Evolutionary conservation across 1,140 invertebrate genomes (phyloP), one percentile per base, ranked within the genome.

Genomic region (Caerostris extrusa): DNA sequence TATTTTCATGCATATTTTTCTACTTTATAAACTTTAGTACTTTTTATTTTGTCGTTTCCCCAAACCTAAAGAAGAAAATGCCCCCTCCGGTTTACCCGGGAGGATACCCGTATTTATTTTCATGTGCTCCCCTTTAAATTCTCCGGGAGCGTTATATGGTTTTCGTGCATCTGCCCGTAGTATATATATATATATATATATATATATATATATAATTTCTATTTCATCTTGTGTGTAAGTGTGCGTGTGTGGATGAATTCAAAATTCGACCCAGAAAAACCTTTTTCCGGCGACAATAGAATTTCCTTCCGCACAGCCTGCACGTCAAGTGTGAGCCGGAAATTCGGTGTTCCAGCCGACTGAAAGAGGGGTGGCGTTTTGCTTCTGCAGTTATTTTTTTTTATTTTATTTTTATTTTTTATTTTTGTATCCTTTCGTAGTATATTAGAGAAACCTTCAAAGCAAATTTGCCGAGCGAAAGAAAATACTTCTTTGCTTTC

Each of bases 231-330:
- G 53, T 34, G 69, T 12, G 50, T 77, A 17, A 34, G 34, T 81
- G 14, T 69, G n/a, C 67, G 87, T 61, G 58, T 69, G 14, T 89
- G 87, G 71, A 77, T 90, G 71, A 71, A 77, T 90, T 71, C 57
- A 58, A 56, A 81, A 81, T 90, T 71, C 55, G 67, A 90, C 67
- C 67, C 69, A 90, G 89, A 77, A 71, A 91, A 64, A 83, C 57
- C 90, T 91, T 91, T 91, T 91, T 91, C 90, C 90, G 90, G 71
- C 90, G 90, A 91, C 90, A 91, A 83, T 91, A 91, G 90, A 91
- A 83, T 91, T 91, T 91, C 90, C 90, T 91, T 91, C 90, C 90
- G 71, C 58, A 57, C 69, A 17, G 19, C 67, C 53, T 81, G 57
- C 56, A 90, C 89, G 89, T 90, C 89, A 90, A 90, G 12, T 53